Evolutionary conservation across 1,140 invertebrate genomes (phyloP).

Genomic region (Polypedilum pembai): DNA sequence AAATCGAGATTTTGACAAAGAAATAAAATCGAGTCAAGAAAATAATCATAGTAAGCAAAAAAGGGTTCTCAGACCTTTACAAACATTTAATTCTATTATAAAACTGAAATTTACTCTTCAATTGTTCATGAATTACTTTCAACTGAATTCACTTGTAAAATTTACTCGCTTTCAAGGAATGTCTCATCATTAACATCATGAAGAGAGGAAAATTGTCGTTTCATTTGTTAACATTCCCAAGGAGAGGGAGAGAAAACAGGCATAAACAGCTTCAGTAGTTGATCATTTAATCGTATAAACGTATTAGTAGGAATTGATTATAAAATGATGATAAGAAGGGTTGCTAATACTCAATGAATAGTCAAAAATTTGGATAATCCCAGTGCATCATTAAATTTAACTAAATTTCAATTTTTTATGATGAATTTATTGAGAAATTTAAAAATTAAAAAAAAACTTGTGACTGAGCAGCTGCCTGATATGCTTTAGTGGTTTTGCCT

Average conservation of each 20-base stretch:
- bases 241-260: background rate
- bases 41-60: too few species aligned
- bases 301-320: background rate
- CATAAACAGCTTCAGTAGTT: background rate
- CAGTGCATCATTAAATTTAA: background rate
- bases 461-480: background rate
- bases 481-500: background rate
- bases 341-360: background rate
- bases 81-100: too few species aligned
- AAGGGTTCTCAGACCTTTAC: too few species aligned
- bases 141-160: too few species aligned
- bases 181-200: too few species aligned
- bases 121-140: too few species aligned
- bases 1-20: too few species aligned
- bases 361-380: background rate
- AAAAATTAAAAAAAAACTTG: background rate
- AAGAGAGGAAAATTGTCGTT: too few species aligned
- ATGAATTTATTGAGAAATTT: background rate
- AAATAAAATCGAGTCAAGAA: too few species aligned
- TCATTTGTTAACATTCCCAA: too few species aligned
- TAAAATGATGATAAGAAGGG: background rate
- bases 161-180: too few species aligned
- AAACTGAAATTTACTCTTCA: too few species aligned
- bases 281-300: background rate
- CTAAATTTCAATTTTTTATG: slow-evolving; percentile 1